Percentiles rank a stretch among this genome's conserved stretches.
These are phyloP conservation scores for Turritopsis rubra DNA, from an alignment of 30 jellyfish, hydroid and myxozoan species.

Conservation along the genomic window DNA sequence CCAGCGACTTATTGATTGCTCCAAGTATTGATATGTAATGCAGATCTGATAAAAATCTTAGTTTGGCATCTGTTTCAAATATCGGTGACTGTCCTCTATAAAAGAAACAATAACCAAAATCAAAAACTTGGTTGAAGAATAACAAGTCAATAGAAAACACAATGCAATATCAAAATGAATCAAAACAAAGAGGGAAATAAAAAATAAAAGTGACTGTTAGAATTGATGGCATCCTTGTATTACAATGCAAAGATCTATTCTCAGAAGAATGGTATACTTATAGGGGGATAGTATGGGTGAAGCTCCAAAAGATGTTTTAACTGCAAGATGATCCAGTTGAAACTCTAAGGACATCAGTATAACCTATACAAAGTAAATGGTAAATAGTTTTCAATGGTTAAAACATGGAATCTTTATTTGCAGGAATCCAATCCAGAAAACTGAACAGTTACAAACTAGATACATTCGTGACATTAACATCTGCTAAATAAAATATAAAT, in stretches of 20 bases:
- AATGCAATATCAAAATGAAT: neutral
- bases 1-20: slow-evolving; percentile 14
- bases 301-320: neutral
- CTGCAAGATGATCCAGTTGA: slow-evolving; percentile 61
- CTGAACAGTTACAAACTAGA: too few relatives aligned
- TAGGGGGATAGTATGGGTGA: slow-evolving; percentile 20
- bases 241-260: neutral
- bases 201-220: neutral
- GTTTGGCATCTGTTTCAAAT: neutral
- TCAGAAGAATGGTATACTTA: too few relatives aligned
- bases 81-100: neutral
- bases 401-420: too few relatives aligned
- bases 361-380: slow-evolving; percentile 20
- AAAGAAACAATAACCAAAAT: neutral
- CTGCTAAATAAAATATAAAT: too few relatives aligned
- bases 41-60: slow-evolving; percentile 31
- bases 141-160: neutral
- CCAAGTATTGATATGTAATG: slow-evolving; percentile 44
- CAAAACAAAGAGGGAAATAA: too few relatives aligned
- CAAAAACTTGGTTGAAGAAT: neutral
- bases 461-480: too few relatives aligned
- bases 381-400: too few relatives aligned
- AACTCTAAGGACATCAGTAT: slow-evolving; percentile 46
- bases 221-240: neutral
- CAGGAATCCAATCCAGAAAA: too few relatives aligned